Evolutionary conservation across 2,113 vertebrate genomes (phyloP).

Genomic region (Poeciliopsis prolifica): DNA sequence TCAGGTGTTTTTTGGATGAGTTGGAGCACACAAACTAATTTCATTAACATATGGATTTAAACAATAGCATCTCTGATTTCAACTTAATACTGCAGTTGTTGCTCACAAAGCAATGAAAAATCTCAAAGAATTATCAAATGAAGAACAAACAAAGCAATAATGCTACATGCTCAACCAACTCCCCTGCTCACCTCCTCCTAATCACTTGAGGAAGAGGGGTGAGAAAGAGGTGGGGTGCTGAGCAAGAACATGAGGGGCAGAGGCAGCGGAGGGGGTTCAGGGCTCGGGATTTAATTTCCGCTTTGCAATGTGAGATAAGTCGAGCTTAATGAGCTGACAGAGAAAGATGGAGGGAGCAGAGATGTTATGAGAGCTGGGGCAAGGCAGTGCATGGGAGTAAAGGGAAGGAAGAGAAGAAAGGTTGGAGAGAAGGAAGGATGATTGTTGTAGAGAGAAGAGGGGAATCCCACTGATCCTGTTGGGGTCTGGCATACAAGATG

Average conservation of each 20-base stretch:
- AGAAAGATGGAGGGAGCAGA: conserved; percentile 59
- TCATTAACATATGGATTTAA: neutral
- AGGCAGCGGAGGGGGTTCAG: conserved; percentile 39
- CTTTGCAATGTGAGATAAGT: conserved; percentile 73
- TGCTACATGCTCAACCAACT: neutral
- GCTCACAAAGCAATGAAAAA: conserved; percentile 9
- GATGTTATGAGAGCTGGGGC: conserved; percentile 41
- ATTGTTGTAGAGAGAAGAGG: conserved; percentile 37
- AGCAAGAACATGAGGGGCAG: conserved; percentile 41
- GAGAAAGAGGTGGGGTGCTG: neutral
- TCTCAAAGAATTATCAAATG: conserved; percentile 14
- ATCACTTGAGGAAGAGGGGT: conserved; percentile 20
- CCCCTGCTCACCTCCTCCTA: neutral
- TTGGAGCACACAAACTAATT: neutral
- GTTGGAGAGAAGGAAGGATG: conserved; percentile 18
- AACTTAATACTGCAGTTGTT: neutral
- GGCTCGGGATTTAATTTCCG: conserved; percentile 74
- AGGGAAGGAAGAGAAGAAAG: conserved; percentile 30
- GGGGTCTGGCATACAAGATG: conserved; percentile 11
- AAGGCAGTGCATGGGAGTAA: conserved; percentile 34
- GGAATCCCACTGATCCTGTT: conserved; percentile 45
- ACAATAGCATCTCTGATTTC: neutral
- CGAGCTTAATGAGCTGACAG: conserved; percentile 77
- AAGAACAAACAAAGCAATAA: conserved; percentile 38
- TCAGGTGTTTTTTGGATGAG: too few relatives aligned